Evolutionary conservation across 2,888 invertebrate genomes (phyloP).

Genomic region (Neoitamus cyanurus): DNA sequence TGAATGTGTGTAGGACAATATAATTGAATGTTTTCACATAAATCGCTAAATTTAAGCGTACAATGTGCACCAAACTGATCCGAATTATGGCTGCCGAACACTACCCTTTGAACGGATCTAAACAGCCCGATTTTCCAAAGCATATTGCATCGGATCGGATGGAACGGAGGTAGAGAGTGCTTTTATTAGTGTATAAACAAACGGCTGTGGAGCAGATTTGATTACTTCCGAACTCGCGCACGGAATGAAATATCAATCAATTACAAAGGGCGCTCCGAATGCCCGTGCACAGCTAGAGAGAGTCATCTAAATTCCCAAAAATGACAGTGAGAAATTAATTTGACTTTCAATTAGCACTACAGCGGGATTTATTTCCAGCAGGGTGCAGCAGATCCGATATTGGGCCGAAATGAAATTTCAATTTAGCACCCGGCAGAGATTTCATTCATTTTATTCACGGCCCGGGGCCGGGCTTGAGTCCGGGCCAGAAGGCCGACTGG

Average conservation of each 20-base stretch:
- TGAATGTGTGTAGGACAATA: background rate
- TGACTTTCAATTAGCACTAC: constrained; percentile 41
- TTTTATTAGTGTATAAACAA: background rate
- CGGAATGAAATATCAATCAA: constrained; percentile 26
- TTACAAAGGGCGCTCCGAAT: constrained; percentile 9
- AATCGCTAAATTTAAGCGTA: too few relatives aligned
- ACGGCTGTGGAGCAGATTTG: background rate
- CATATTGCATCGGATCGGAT: background rate
- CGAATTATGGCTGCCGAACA: background rate
- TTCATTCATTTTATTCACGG: constrained; percentile 40
- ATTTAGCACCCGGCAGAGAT: constrained; percentile 38
- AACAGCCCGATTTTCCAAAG: background rate
- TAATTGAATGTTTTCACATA: background rate
- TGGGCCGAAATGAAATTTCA: constrained; percentile 24
- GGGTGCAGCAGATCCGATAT: constrained; percentile 14
- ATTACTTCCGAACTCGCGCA: constrained; percentile 14
- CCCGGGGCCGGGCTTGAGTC: background rate
- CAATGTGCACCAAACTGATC: background rate
- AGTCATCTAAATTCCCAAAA: constrained; percentile 33
- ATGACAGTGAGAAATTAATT: constrained; percentile 37
- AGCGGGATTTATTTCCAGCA: constrained; percentile 22
- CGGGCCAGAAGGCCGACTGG: background rate
- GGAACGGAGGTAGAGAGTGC: background rate
- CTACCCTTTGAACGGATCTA: background rate
- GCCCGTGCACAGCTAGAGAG: background rate